Percentiles rank a stretch among this genome's conserved stretches.
phyloP scores from a whole-genome alignment of 64 coral and sea anemone genomes.

The Hydrozoanthus tunicans region DNA sequence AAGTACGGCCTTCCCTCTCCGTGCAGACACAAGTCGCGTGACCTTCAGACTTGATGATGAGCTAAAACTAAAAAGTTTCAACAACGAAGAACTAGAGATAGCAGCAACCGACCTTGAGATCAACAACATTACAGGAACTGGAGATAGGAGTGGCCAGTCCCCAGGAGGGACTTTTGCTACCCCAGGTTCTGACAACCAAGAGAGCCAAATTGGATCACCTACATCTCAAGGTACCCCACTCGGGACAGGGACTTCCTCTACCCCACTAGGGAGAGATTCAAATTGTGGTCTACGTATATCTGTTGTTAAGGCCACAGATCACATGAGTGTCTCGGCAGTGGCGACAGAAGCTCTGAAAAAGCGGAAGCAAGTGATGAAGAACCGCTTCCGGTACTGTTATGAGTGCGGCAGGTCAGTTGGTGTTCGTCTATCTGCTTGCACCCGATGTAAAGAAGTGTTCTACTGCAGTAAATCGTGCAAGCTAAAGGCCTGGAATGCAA shows the following conservation, averaged over 20 bases:
- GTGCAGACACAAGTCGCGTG: conserved; percentile 62
- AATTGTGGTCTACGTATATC: conserved; percentile 93
- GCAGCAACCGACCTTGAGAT: conserved; percentile 53
- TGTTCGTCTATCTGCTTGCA: conserved; percentile 92
- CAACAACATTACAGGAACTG: conserved; percentile 54
- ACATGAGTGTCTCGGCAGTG: conserved; percentile 87
- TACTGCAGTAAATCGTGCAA: conserved; percentile 99
- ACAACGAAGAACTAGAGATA: conserved; percentile 8
- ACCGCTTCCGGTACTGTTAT: conserved; percentile 99
- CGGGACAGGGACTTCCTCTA: conserved; percentile 2
- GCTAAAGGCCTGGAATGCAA: conserved; percentile 93
- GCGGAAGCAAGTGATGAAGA: conserved; percentile 91
- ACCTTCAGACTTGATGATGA: conserved; percentile 74
- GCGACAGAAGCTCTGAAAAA: conserved; percentile 83
- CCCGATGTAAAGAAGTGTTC: conserved; percentile 94
- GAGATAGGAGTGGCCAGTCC: neutral
- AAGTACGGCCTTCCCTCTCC: neutral
- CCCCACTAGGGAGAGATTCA: conserved; percentile 77
- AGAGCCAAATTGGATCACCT: neutral
- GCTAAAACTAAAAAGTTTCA: neutral
- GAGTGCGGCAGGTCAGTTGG: conserved; percentile 96
- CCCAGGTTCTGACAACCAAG: conserved; percentile 10
- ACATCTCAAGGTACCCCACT: conserved; percentile 5
- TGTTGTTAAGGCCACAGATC: conserved; percentile 83
- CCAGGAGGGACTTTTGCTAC: neutral